Conservation (phyloP, 2,113 vertebrate species). For the Corythaeola cristata region DNA sequence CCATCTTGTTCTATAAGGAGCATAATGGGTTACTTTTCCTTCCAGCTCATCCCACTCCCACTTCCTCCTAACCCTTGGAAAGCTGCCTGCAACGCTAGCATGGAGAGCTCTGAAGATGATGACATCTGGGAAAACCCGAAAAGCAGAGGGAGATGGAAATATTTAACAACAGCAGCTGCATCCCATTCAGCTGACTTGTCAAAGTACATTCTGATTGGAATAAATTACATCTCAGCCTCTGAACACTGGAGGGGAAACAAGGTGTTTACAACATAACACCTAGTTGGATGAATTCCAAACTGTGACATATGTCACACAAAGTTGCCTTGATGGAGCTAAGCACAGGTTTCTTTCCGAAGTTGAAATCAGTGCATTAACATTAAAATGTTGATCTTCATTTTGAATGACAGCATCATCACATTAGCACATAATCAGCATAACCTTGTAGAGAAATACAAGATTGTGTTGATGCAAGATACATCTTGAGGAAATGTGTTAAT, state of each 20-base stretch:
- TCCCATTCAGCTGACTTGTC: constrained; percentile 26
- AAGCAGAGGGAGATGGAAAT: background rate
- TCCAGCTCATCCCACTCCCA: background rate
- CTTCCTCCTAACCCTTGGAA: constrained; percentile 21
- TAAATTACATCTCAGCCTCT: constrained; percentile 20
- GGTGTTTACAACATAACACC: background rate
- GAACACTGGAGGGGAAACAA: background rate
- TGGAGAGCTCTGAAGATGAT: constrained; percentile 11
- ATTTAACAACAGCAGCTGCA: constrained; percentile 16
- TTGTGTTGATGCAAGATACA: background rate
- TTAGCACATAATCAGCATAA: constrained; percentile 30
- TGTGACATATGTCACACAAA: constrained; percentile 32
- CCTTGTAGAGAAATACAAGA: background rate
- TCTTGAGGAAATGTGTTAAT: background rate
- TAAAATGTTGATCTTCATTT: constrained; percentile 25
- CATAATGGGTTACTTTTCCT: constrained; percentile 1
- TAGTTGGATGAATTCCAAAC: background rate
- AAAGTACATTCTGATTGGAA: constrained; percentile 38
- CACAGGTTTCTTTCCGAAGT: background rate
- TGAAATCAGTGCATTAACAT: background rate
- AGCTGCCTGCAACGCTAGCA: background rate
- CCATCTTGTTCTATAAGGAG: background rate
- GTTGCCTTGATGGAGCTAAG: background rate
- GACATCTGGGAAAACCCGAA: constrained; percentile 66
- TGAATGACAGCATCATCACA: constrained; percentile 2